Evolutionary conservation across 2,888 invertebrate genomes (phyloP), one percentile per base, ranked within the genome.

Genomic region (Conus canariensis): DNA sequence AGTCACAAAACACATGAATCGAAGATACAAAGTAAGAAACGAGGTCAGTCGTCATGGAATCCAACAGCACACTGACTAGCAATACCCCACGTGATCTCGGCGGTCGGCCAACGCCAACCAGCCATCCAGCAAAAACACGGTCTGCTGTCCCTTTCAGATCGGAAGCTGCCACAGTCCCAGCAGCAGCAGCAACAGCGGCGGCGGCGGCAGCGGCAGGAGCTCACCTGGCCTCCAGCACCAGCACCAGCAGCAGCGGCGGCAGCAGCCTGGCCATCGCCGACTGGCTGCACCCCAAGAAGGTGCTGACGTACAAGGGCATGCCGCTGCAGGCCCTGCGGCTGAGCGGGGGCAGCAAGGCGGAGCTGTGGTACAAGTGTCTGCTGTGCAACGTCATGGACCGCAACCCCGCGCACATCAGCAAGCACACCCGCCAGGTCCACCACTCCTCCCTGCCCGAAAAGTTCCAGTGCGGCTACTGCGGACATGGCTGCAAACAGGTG

Each of bases 281-380:
- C 30, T 59, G 45, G 56, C 16, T 77, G 22, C 88, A 88, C 77
- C 22, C n/a, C 59, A 56, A 88, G 58, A 80, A 82, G 56, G 5
- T 58, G 56, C 56, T 58, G 16, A 9, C 82, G 7, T 22, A 82
- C 56, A 82, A 82, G 64, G 85, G 87, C 25, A 60, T 83, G 70
- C 92, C 93, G 16, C 90, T 93, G 30, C 92, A 93, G 88, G 93
- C 56, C 93, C 92, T 91, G 95, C 82, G 94, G 95, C 93, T 92
- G 94, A 64, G 60, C 4, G 16, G 60, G 12, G 95, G 30, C 92
- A 92, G 64, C 94, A 93, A 85, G 91, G 85, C 14, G 6, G 67
- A 67, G 30, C 6, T 67, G 86, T 86, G 92, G 82, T 94, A 94
- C 92, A 95, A 95, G 87, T 97, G 97, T 93, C 97, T 97, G 7